Base-by-base conservation (phyloP, 1,140 invertebrate genomes). In the Brachionus plicatilis region DNA sequence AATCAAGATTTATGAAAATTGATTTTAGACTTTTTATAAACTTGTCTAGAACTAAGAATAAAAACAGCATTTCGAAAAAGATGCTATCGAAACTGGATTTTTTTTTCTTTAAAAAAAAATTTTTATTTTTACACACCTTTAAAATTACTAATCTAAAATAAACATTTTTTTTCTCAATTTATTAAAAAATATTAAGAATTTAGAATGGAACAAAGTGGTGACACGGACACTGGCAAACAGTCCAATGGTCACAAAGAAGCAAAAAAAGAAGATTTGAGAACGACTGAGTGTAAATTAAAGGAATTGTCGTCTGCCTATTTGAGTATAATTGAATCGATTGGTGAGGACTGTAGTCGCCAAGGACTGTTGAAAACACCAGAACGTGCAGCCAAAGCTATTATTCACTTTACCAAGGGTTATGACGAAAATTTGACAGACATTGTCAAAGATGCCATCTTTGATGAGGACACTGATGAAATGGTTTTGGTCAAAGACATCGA, bases 401-500 rank as follows among this genome's bases (percentile, higher is more conserved):
- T 99, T 20, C 60, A 96, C 91, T 99, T 99, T 90, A 99, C 98
- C n/a, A 99, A 99, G 91, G 98, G 98, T 72, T 99, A 99, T 90
- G 96, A 98, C 87, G 95, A 99, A 89, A 95, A 93, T 86, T 92
- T 99, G 45, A 93, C 95, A 98, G 97, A 99, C 88, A 93, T 99
- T 0, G 91, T 99, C 3, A 99, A 99, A 88, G 96, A 97, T 85
- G 98, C 97, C 0, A 93, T 99, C 68, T 99, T 99, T 89, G 95
- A 99, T 88, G 98, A 99, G 88, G 96, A 99, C 89, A 96, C 98
- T 87, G 98, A 99, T 88, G 97, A 99, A 89, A 95, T 99, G 96
- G 97, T 99, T 0, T 96, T 99, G 2, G 97, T 99, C 0, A 98
- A 98, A 86, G 96, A 99, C 88, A 99, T 99, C 85, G 98, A 99